Conservation (phyloP, 2,797 vertebrate species). For the Amniataba percoides region DNA sequence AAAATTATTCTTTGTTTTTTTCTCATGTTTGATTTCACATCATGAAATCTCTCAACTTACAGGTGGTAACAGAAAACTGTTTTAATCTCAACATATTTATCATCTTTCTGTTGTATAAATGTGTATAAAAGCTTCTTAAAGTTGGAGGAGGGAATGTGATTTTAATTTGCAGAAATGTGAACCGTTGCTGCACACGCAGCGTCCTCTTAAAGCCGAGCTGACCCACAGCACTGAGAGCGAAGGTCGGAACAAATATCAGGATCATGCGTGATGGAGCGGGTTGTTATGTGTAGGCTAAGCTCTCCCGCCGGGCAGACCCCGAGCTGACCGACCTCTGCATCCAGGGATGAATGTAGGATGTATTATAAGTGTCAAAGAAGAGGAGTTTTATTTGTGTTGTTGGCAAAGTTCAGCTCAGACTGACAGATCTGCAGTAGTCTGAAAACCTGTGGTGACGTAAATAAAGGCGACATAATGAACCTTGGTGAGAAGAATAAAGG, state of each 20-base stretch:
- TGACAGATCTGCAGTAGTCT: too few relatives aligned
- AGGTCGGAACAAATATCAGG: neutral
- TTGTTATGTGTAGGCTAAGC: too few relatives aligned
- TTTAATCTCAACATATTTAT: too few relatives aligned
- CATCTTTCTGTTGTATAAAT: too few relatives aligned
- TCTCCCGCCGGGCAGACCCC: neutral
- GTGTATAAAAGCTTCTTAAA: too few relatives aligned
- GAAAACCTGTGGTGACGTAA: neutral
- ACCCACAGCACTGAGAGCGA: too few relatives aligned
- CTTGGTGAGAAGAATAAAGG: slow-evolving; percentile 40
- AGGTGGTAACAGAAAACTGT: too few relatives aligned
- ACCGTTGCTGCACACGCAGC: neutral
- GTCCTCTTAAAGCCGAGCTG: neutral
- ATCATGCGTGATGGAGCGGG: neutral
- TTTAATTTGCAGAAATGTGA: neutral
- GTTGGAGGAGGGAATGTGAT: neutral
- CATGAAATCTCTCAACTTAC: too few relatives aligned
- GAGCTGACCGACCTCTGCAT: neutral
- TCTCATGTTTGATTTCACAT: too few relatives aligned
- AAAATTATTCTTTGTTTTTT: too few relatives aligned
- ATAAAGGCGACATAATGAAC: slow-evolving; percentile 19
- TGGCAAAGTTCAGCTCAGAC: neutral
- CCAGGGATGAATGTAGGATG: too few relatives aligned
- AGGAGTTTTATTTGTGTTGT: neutral
- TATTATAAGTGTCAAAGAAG: too few relatives aligned